Evolutionary conservation across 92 coral and sea anemone species (phyloP).

Genomic region (Parazoanthus darwini): DNA sequence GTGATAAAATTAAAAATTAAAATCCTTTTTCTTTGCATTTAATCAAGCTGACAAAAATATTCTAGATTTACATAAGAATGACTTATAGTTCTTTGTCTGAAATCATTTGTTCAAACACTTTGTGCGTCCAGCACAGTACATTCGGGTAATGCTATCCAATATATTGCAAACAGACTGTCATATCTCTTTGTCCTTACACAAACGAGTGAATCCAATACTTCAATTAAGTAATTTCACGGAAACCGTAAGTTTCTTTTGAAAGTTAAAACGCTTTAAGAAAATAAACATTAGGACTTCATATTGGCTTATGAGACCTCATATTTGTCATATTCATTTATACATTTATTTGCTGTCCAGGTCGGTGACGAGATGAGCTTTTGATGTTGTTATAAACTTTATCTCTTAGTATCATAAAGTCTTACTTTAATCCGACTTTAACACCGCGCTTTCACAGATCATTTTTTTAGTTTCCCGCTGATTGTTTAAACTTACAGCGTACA

Average conservation of each 20-base stretch:
- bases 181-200: not conserved
- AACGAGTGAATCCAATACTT: not conserved
- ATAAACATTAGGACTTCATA: not conserved
- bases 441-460: not conserved
- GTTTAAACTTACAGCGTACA: not conserved
- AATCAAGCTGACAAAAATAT: slow-evolving; percentile 33
- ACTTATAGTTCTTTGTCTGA: slow-evolving; percentile 14
- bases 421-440: not conserved
- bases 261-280: not conserved
- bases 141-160: not conserved
- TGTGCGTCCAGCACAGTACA: not conserved
- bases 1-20: slow-evolving; percentile 29
- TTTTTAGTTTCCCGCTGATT: not conserved
- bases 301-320: not conserved
- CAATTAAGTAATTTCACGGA: not conserved
- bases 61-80: slow-evolving; percentile 20
- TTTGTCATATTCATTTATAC: too few species aligned
- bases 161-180: not conserved
- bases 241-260: not conserved
- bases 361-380: not conserved
- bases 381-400: not conserved
- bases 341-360: not conserved
- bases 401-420: too few species aligned
- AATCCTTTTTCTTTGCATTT: slow-evolving; percentile 1
- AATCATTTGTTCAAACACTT: slow-evolving; percentile 7